Conservation (phyloP, 2,888 invertebrate genomes). For the Ashinkailepas kermadecensis region DNA sequence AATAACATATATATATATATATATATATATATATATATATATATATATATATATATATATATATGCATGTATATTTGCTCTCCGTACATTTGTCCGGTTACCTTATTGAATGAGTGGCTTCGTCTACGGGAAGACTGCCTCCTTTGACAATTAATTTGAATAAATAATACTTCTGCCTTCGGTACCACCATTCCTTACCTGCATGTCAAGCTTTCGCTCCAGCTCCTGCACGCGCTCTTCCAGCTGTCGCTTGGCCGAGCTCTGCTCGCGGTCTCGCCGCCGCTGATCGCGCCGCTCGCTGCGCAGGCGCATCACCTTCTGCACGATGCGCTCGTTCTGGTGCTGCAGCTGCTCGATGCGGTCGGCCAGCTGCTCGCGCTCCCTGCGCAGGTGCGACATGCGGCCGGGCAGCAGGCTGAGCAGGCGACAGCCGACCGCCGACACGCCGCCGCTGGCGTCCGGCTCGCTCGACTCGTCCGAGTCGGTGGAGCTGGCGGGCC, state of each 20-base stretch:
- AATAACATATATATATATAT: too few relatives aligned
- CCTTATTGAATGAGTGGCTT: too few relatives aligned
- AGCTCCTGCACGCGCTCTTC: constrained; percentile 32
- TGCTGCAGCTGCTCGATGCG: constrained; percentile 25
- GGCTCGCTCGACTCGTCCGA: constrained; percentile 24
- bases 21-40: too few relatives aligned
- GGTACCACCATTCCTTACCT: neutral
- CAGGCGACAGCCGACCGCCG: constrained; percentile 27
- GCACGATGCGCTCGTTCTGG: constrained; percentile 24
- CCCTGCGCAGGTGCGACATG: constrained; percentile 31
- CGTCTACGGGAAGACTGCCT: too few relatives aligned
- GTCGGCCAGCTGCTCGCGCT: constrained; percentile 30
- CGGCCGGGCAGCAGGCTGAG: constrained; percentile 32
- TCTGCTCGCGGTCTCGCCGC: constrained; percentile 24
- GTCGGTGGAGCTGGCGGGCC: constrained; percentile 12
- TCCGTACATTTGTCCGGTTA: too few relatives aligned
- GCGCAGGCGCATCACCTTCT: neutral
- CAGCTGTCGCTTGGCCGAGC: constrained; percentile 29
- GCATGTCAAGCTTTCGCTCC: constrained; percentile 1
- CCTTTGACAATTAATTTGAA: too few relatives aligned
- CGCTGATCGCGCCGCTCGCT: neutral
- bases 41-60: too few relatives aligned
- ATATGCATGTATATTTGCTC: too few relatives aligned
- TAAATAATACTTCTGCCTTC: too few relatives aligned
- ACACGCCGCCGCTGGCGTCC: constrained; percentile 21